Conservation (phyloP, 2,113 vertebrate species). For the Marcusenius ussheri region DNA sequence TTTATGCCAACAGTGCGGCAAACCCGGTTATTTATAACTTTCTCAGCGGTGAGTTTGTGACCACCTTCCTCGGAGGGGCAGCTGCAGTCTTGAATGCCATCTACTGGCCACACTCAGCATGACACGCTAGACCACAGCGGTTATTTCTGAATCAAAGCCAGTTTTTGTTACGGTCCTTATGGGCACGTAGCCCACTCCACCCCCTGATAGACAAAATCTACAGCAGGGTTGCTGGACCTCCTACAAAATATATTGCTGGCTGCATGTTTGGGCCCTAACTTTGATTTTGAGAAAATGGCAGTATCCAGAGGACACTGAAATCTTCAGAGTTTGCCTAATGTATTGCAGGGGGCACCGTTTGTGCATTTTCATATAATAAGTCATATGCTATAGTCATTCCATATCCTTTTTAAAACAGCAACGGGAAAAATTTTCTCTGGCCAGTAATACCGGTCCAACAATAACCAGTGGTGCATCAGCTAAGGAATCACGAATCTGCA, state of each 20-base stretch:
- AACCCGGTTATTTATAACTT: slow-evolving; percentile 99
- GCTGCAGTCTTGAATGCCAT: neutral
- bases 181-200: neutral
- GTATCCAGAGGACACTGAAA: neutral
- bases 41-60: slow-evolving; percentile 79
- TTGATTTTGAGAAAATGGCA: neutral
- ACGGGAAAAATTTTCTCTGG: neutral
- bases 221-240: neutral
- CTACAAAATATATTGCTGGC: neutral
- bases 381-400: neutral
- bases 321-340: neutral
- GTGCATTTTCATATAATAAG: neutral
- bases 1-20: slow-evolving; percentile 93
- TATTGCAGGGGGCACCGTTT: neutral
- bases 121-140: neutral
- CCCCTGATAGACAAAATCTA: neutral
- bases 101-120: neutral
- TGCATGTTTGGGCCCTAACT: neutral
- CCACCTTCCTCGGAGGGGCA: neutral
- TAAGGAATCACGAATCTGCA: neutral
- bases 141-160: neutral
- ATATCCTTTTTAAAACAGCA: neutral
- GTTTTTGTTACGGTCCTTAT: neutral
- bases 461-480: neutral
- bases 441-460: neutral